phyloP scores from a whole-genome alignment of 2,888 invertebrate species.

The Hydrotaea diabolus region DNA sequence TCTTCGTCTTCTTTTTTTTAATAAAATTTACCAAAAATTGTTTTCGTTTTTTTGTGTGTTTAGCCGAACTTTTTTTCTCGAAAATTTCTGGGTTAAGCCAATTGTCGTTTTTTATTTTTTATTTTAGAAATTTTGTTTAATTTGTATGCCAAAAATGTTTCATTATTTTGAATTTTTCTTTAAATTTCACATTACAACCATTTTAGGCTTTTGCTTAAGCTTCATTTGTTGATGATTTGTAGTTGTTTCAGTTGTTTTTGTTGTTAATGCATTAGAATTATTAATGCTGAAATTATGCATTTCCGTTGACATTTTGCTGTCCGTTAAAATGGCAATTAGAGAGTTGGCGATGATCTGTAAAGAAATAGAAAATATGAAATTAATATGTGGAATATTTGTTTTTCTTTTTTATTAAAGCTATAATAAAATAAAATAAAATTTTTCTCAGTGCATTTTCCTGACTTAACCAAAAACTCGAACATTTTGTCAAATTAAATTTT shows the following conservation, averaged over 20 bases:
- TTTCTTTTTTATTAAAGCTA: too few relatives aligned
- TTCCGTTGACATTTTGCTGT: constrained; percentile 36
- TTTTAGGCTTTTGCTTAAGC: constrained; percentile 48
- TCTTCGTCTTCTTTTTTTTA: constrained; percentile 55
- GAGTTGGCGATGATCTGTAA: constrained; percentile 9
- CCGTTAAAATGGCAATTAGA: not conserved
- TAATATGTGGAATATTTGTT: too few relatives aligned
- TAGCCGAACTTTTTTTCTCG: constrained; percentile 50
- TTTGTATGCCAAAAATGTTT: constrained; percentile 71
- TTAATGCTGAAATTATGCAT: constrained; percentile 37
- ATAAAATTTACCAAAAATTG: constrained; percentile 51
- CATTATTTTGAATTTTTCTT: constrained; percentile 66
- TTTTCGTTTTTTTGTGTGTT: constrained; percentile 45
- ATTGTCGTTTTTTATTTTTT: constrained; percentile 62
- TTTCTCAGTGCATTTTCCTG: too few relatives aligned
- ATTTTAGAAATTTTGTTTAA: constrained; percentile 67
- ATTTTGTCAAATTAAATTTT: too few relatives aligned
- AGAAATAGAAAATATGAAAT: not conserved
- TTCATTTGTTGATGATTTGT: constrained; percentile 46
- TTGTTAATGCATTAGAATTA: constrained; percentile 49
- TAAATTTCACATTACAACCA: constrained; percentile 66
- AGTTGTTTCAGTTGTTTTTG: constrained; percentile 30
- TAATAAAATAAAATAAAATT: too few relatives aligned
- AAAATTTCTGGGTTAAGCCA: constrained; percentile 55
- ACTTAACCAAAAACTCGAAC: too few relatives aligned